Evolutionary conservation across 1,140 invertebrate genomes (phyloP).

Genomic region (Limonius californicus): DNA sequence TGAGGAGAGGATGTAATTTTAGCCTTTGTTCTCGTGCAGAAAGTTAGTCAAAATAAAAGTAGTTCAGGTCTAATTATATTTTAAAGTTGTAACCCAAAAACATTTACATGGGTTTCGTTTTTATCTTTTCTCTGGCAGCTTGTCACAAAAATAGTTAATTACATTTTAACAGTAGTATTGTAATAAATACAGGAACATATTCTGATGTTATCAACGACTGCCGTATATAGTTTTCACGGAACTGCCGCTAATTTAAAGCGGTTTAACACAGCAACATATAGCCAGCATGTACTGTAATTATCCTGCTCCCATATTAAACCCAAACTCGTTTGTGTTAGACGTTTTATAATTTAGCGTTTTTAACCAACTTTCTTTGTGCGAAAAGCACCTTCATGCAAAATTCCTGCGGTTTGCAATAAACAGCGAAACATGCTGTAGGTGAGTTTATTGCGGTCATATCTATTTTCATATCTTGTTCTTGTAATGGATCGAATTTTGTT

Average conservation of each 20-base stretch:
- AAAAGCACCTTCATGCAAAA: too few relatives aligned
- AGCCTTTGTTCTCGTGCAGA: too few relatives aligned
- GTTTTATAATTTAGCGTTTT: slow-evolving; percentile 15
- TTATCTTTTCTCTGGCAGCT: background rate
- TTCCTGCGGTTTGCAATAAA: background rate
- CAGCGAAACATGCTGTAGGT: background rate
- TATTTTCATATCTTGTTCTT: too few relatives aligned
- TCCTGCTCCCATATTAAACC: slow-evolving; percentile 15
- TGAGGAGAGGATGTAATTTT: too few relatives aligned
- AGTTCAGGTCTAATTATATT: slow-evolving; percentile 6
- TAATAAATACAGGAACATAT: slow-evolving; percentile 27
- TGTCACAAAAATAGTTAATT: slow-evolving; percentile 21
- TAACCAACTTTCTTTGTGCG: slow-evolving; percentile 12
- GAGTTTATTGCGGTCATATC: too few relatives aligned
- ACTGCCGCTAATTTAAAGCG: slow-evolving; percentile 29
- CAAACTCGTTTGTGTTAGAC: slow-evolving; percentile 24
- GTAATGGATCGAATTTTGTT: too few relatives aligned
- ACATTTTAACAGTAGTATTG: slow-evolving; percentile 26
- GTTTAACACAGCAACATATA: slow-evolving; percentile 18
- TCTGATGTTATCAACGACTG: slow-evolving; percentile 23
- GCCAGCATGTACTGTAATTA: slow-evolving; percentile 21
- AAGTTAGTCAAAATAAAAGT: too few relatives aligned
- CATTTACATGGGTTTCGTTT: slow-evolving; percentile 4
- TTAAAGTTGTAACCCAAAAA: slow-evolving; percentile 8
- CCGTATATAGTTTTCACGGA: slow-evolving; percentile 26